phyloP scores from a whole-genome alignment of 2,888 invertebrate species.

The Luffia ferchaultella region DNA sequence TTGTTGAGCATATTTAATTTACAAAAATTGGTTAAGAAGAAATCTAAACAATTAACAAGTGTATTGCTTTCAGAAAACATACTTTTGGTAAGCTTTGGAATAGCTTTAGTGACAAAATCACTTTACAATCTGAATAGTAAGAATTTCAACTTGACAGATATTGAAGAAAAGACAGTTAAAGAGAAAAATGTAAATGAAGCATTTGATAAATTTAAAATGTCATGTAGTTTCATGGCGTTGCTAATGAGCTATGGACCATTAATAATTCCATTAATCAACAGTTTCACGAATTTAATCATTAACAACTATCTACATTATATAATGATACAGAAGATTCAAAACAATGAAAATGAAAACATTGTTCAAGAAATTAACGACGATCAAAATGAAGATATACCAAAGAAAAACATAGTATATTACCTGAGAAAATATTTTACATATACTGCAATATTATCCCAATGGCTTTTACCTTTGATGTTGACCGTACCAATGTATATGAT shows the following conservation, averaged over 20 bases:
- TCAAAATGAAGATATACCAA: constrained; percentile 14
- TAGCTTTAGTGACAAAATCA: constrained; percentile 37
- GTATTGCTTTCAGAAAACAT: constrained; percentile 51
- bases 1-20: constrained; percentile 41
- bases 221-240: constrained; percentile 32
- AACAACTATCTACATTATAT: constrained; percentile 53
- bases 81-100: constrained; percentile 41
- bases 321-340: constrained; percentile 29
- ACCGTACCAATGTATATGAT: constrained; percentile 44
- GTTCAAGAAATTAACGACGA: constrained; percentile 28
- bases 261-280: constrained; percentile 46
- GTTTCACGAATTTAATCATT: constrained; percentile 44
- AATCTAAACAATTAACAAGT: constrained; percentile 25
- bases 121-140: constrained; percentile 27
- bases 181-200: too few species aligned
- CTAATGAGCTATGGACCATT: constrained; percentile 45
- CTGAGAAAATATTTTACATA: constrained; percentile 34
- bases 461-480: constrained; percentile 42
- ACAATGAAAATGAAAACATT: constrained; percentile 30
- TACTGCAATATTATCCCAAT: constrained; percentile 38
- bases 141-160: too few species aligned
- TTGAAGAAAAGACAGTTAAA: too few species aligned
- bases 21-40: constrained; percentile 31
- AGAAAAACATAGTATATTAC: constrained; percentile 22
- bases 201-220: neutral